Evolutionary conservation across 2,888 invertebrate genomes (phyloP).

Genomic region (Euzetes globulus): DNA sequence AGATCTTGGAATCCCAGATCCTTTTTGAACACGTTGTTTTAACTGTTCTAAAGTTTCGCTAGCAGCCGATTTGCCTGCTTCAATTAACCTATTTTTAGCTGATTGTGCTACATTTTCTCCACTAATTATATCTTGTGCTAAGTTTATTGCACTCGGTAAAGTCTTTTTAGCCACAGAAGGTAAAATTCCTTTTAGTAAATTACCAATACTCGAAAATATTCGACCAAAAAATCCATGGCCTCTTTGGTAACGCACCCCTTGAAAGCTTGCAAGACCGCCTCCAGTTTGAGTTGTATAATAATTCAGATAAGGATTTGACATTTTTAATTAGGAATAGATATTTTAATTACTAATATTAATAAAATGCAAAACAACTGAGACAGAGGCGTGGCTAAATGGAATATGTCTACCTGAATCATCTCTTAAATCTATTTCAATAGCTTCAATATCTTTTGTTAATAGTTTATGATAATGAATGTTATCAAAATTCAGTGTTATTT

Average conservation of each 20-base stretch:
- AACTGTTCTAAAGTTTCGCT: not conserved
- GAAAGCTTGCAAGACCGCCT: not conserved
- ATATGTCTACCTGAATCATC: not conserved
- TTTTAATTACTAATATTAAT: not conserved
- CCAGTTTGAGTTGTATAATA: slow-evolving; percentile 28
- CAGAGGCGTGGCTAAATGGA: not conserved
- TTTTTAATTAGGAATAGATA: not conserved
- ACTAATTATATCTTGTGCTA: not conserved
- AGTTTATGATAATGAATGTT: not conserved
- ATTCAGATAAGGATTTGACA: not conserved
- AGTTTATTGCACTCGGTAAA: not conserved
- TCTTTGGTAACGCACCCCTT: slow-evolving; percentile 16
- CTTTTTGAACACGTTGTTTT: not conserved
- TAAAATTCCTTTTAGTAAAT: not conserved
- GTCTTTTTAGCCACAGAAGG: not conserved
- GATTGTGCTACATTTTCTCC: not conserved
- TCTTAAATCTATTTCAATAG: slow-evolving; percentile 2
- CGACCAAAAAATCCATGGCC: slow-evolving; percentile 27
- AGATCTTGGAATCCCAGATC: not conserved
- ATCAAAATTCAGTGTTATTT: not conserved
- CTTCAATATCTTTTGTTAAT: not conserved
- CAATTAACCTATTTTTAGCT: not conserved
- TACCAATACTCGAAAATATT: not conserved
- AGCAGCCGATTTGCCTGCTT: not conserved
- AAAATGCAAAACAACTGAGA: not conserved